Base-by-base conservation (phyloP, 2,888 invertebrate species). In the Lithophane ornitopus region DNA sequence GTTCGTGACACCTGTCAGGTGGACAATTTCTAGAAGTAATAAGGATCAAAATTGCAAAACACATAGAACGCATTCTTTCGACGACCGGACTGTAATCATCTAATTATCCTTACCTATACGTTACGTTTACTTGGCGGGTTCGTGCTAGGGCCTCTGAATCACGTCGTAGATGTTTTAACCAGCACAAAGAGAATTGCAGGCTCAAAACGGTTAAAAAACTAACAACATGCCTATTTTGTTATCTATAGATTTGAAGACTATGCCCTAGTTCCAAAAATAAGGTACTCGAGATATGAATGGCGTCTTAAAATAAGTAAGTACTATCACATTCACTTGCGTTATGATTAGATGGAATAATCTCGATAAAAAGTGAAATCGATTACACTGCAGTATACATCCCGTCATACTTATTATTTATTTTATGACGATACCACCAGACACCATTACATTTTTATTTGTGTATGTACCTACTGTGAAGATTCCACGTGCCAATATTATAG, bases 331-430 rank as follows among this genome's bases (percentile, higher is more conserved):
- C 39, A 19, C 28, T 67, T 28, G 11, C 16, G 44, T 22, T 56
- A 63, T 22, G 81, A 76, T 79, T 26, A 59, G 54, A 76, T 80
- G 39, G 8, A 46, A 76, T 59, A 59, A 79, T 76, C 65, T 75
- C 22, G 59, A 61, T 76, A 79, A 54, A 49, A 69, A 81, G 68
- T 56, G 34, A 70, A 80, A 56, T 49, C 49, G 65, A 80, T 80
- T 66, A 59, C 46, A 41, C 12, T 56, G 49, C 34, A 46, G 49
- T 65, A 9, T 52, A n/a, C 2, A 22, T 46, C 9, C 11, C 14
- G 22, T 14, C 8, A 41, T 58, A 52, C 39, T 73, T 44, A 34
- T 66, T 41, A 61, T 59, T 39, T 14, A 8, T 16, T 34, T 46
- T 19, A 49, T 49, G 14, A 28, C 41, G 28, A 28, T 44, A 28